Percentiles rank a stretch among this genome's conserved stretches.
Conservation (phyloP, 2,113 vertebrate genomes). For the Ochotona curzoniae region DNA sequence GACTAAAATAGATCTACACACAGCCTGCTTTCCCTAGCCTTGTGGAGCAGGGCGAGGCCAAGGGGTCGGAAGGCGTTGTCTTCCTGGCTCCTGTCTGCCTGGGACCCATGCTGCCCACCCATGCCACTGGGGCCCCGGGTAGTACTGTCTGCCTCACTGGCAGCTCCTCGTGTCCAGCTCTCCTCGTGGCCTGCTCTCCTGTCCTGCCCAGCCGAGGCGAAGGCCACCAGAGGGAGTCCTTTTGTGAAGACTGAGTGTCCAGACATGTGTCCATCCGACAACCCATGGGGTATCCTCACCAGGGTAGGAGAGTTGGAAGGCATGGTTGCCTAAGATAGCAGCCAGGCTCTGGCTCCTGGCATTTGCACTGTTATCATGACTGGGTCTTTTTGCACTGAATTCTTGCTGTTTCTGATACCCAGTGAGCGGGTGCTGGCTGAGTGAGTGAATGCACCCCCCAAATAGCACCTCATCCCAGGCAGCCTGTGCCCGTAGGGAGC, state of each 20-base stretch:
- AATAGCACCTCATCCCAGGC: neutral
- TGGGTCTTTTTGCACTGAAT: neutral
- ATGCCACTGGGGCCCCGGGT: neutral
- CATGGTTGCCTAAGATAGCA: neutral
- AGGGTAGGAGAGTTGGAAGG: rapidly evolving
- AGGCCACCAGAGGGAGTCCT: neutral
- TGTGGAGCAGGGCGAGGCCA: rapidly evolving
- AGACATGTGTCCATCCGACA: rapidly evolving
- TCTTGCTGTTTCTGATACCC: neutral
- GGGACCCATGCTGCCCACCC: rapidly evolving
- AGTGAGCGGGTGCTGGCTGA: neutral
- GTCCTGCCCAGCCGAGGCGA: no score
- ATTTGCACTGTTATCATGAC: neutral
- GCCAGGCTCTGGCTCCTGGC: neutral
- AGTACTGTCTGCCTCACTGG: neutral
- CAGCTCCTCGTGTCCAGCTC: neutral
- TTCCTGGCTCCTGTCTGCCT: neutral
- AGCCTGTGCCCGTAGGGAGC: neutral
- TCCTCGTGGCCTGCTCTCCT: neutral
- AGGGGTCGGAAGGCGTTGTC: neutral
- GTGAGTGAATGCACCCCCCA: neutral
- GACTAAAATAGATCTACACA: slow-evolving; percentile 29
- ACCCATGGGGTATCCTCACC: neutral
- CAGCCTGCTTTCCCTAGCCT: slow-evolving; percentile 47
- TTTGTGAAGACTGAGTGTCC: neutral